Evolutionary conservation across 2,797 vertebrate species (phyloP).

Genomic region (Bradypus variegatus): DNA sequence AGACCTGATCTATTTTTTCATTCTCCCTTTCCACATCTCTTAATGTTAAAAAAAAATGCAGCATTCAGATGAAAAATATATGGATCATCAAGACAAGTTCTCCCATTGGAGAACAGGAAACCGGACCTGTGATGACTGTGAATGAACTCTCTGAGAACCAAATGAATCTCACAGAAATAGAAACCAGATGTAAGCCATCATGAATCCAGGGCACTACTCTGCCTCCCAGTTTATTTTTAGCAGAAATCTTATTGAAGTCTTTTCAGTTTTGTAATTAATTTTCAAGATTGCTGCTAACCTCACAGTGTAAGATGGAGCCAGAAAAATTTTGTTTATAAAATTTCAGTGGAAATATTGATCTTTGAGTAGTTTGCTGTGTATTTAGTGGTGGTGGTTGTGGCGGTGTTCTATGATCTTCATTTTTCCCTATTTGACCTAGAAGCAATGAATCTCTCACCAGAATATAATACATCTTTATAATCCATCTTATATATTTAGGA

Average conservation of each 20-base stretch:
- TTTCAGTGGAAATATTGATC: neutral
- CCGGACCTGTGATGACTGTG: conserved; percentile 45
- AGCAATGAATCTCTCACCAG: conserved; percentile 44
- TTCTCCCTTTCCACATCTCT: neutral
- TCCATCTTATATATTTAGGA: conserved; percentile 59
- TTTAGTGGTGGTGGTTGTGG: neutral
- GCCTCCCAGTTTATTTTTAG: conserved; percentile 57
- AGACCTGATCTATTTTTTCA: conserved; percentile 29
- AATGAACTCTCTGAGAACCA: conserved; percentile 60
- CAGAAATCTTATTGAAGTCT: conserved; percentile 53
- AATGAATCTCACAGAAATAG: conserved; percentile 50
- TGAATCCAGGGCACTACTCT: conserved; percentile 42
- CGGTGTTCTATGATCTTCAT: neutral
- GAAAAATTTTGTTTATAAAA: conserved; percentile 26
- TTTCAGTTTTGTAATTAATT: conserved; percentile 58
- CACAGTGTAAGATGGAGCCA: conserved; percentile 11
- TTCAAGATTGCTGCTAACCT: conserved; percentile 52
- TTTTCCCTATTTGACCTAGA: conserved; percentile 53
- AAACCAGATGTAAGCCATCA: conserved; percentile 62
- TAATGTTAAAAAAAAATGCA: conserved; percentile 26
- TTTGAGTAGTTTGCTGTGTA: conserved; percentile 38
- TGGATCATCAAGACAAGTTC: conserved; percentile 29
- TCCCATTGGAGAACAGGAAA: conserved; percentile 44
- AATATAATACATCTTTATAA: conserved; percentile 55
- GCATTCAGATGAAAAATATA: conserved; percentile 12